These are phyloP conservation scores for Solenopsis fugax DNA, from an alignment of 1,140 invertebrate species.

Conservation along the genomic window DNA sequence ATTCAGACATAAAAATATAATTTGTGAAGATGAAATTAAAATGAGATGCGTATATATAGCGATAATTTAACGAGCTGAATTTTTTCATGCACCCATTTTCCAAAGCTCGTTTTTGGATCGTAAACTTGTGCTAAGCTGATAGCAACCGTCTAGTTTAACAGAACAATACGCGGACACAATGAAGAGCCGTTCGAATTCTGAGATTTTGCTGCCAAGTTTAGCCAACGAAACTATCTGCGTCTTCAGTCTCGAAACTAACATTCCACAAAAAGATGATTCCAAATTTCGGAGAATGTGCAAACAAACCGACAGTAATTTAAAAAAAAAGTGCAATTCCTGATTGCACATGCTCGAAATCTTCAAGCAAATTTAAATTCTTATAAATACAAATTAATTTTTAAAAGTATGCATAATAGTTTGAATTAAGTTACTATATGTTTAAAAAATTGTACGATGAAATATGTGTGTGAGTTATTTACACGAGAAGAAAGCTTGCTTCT, in stretches of 20 bases:
- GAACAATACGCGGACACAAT: constrained; percentile 51
- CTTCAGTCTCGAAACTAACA: constrained; percentile 85
- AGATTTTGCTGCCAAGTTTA: constrained; percentile 84
- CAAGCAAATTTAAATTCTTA: constrained; percentile 12
- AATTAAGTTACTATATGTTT: not conserved
- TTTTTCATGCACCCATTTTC: not conserved
- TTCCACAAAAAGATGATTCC: constrained; percentile 83
- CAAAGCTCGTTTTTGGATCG: not conserved
- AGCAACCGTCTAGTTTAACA: constrained; percentile 34
- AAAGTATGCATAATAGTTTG: not conserved
- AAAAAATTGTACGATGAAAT: constrained; percentile 78
- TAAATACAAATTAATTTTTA: not conserved
- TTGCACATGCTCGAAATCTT: constrained; percentile 18
- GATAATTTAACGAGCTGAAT: not conserved
- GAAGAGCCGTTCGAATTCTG: constrained; percentile 76
- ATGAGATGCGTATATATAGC: not conserved
- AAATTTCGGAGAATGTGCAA: constrained; percentile 81
- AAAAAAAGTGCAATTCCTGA: not conserved
- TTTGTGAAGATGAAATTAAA: constrained; percentile 1
- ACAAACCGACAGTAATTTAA: constrained; percentile 62
- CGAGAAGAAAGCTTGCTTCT: constrained; percentile 72
- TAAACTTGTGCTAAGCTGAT: constrained; percentile 2
- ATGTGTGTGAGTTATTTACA: constrained; percentile 29
- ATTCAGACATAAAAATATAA: not conserved
- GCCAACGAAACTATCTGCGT: constrained; percentile 86